phyloP scores from a whole-genome alignment of 1,140 invertebrate genomes.

The Lepidurus arcticus region DNA sequence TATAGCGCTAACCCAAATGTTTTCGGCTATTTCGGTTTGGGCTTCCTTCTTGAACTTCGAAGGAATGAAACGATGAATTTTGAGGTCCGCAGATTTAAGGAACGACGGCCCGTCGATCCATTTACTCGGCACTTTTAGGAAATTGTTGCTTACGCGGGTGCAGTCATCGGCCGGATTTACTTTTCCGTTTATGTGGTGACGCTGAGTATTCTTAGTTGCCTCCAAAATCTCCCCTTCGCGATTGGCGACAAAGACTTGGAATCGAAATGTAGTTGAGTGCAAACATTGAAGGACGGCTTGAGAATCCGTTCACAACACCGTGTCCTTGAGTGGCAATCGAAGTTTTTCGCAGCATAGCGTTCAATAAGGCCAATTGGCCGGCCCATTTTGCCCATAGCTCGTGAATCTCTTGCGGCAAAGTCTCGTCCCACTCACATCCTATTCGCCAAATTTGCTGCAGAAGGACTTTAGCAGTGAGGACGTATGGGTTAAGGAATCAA shows the following conservation, averaged over 20 bases:
- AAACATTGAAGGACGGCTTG: conserved; percentile 30
- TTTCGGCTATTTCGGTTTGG: background rate
- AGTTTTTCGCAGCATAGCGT: background rate
- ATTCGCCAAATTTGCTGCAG: conserved; percentile 35
- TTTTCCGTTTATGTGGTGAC: conserved; percentile 25
- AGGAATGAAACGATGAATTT: background rate
- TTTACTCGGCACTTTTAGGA: background rate
- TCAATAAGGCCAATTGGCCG: background rate
- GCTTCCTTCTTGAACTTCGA: background rate
- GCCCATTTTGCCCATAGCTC: background rate
- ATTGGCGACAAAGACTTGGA: conserved; percentile 34
- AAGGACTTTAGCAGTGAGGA: conserved; percentile 33
- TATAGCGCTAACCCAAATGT: background rate
- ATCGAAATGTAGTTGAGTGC: background rate
- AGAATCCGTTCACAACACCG: conserved; percentile 30
- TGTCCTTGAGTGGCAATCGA: background rate
- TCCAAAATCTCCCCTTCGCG: conserved; percentile 25
- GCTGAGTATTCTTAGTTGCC: background rate
- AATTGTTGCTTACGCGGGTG: conserved; percentile 23
- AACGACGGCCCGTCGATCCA: conserved; percentile 33
- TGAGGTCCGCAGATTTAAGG: background rate
- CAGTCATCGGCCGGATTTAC: conserved; percentile 32
- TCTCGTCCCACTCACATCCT: conserved; percentile 35
- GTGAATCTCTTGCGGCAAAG: background rate
- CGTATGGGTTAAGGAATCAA: conserved; percentile 34